Conservation (phyloP, 2,888 invertebrate species). For the Idaea straminata region DNA sequence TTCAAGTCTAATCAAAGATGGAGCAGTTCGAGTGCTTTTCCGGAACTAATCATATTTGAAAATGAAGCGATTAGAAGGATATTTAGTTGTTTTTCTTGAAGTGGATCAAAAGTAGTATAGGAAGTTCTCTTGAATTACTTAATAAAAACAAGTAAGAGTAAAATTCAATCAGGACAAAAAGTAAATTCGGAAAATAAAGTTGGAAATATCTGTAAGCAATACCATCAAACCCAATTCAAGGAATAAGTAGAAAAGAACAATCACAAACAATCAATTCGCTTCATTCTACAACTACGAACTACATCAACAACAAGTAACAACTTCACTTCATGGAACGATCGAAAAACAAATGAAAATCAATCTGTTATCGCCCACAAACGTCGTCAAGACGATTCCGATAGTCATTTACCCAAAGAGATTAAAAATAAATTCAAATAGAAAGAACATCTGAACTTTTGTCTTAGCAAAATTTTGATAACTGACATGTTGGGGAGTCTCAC, state of each 20-base stretch:
- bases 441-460: background rate
- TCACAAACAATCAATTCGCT: background rate
- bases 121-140: too few relatives aligned
- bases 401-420: constrained; percentile 36
- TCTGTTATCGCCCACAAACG: constrained; percentile 41
- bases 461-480: too few relatives aligned
- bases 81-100: too few relatives aligned
- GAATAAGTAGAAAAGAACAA: constrained; percentile 1
- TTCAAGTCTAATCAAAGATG: too few relatives aligned
- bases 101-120: too few relatives aligned
- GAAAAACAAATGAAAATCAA: constrained; percentile 45
- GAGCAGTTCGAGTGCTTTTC: too few relatives aligned
- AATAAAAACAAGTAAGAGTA: background rate
- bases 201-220: background rate
- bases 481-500: too few relatives aligned
- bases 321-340: constrained; percentile 9
- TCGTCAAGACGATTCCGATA: constrained; percentile 48
- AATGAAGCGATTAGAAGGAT: too few relatives aligned
- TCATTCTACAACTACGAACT: constrained; percentile 1
- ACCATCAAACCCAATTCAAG: background rate
- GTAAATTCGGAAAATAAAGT: background rate
- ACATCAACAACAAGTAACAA: constrained; percentile 4
- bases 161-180: background rate
- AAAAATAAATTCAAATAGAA: background rate
- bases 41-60: too few relatives aligned